phyloP scores from a whole-genome alignment of 1,140 invertebrate genomes.

The Sminthurides bifidus region DNA sequence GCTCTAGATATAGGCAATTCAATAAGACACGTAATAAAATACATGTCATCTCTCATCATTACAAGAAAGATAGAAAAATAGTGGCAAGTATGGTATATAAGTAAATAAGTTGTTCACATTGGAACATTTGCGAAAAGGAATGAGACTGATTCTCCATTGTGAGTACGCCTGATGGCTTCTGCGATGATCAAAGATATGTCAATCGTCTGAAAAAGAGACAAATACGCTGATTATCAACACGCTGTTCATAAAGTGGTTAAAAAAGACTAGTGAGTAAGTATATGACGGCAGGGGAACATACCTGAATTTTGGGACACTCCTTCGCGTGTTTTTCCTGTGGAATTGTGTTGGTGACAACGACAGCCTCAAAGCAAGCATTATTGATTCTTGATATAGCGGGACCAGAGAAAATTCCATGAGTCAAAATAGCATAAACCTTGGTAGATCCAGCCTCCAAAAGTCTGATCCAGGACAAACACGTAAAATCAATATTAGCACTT shows the following conservation, averaged over 20 bases:
- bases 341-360: conserved; percentile 99
- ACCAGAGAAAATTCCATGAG: conserved; percentile 96
- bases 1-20: no score
- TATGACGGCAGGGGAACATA: conserved; percentile 35
- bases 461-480: no score
- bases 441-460: conserved; percentile 89
- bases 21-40: no score
- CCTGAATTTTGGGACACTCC: conserved; percentile 86
- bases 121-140: conserved; percentile 31
- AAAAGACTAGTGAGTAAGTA: neutral
- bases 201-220: conserved; percentile 28
- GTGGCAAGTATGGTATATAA: no score
- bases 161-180: conserved; percentile 30
- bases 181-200: conserved; percentile 32
- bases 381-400: conserved; percentile 93
- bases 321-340: conserved; percentile 95
- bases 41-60: no score
- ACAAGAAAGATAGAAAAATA: no score
- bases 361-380: conserved; percentile 87
- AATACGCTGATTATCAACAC: no score
- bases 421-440: conserved; percentile 94
- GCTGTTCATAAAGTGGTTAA: no score
- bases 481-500: no score
- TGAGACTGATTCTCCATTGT: conserved; percentile 32
- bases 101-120: no score